Evolutionary conservation across 2,888 invertebrate genomes (phyloP).

Genomic region (Reticulitermes lucifugus): DNA sequence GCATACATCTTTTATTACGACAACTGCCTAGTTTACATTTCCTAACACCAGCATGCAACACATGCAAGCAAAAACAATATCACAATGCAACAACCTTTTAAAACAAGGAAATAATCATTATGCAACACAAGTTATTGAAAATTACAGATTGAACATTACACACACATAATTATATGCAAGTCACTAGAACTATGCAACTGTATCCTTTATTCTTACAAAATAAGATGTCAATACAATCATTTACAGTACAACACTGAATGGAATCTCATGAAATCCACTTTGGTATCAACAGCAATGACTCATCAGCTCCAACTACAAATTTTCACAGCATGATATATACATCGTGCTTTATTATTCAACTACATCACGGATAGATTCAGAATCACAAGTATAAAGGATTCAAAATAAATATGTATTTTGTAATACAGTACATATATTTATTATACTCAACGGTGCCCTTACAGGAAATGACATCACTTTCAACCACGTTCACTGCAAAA

Average conservation of each 20-base stretch:
- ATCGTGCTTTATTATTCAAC: not conserved
- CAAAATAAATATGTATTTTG: conserved; percentile 6
- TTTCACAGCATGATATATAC: not conserved
- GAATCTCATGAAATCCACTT: not conserved
- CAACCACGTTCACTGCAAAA: not conserved
- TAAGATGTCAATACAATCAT: conserved; percentile 11
- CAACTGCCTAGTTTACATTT: too few relatives aligned
- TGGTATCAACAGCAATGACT: not conserved
- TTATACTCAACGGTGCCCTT: not conserved
- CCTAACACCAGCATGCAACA: too few relatives aligned
- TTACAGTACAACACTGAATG: conserved; percentile 21
- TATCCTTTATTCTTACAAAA: conserved; percentile 13
- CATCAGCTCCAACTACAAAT: not conserved
- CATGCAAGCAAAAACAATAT: too few relatives aligned
- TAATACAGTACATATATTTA: conserved; percentile 1
- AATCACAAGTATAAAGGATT: not conserved
- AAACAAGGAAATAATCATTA: conserved; percentile 7
- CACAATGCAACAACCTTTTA: conserved; percentile 15
- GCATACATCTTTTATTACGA: too few relatives aligned
- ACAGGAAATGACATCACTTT: not conserved
- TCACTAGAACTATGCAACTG: conserved; percentile 7
- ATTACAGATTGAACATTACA: conserved; percentile 23
- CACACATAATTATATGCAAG: not conserved
- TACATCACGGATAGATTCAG: not conserved
- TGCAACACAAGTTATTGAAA: conserved; percentile 10